A percentile compares a stretch with the other conserved stretches of the same genome.
Evolutionary conservation across 2,113 vertebrate species (phyloP).

Genomic region (Tricholaema leucomelas): DNA sequence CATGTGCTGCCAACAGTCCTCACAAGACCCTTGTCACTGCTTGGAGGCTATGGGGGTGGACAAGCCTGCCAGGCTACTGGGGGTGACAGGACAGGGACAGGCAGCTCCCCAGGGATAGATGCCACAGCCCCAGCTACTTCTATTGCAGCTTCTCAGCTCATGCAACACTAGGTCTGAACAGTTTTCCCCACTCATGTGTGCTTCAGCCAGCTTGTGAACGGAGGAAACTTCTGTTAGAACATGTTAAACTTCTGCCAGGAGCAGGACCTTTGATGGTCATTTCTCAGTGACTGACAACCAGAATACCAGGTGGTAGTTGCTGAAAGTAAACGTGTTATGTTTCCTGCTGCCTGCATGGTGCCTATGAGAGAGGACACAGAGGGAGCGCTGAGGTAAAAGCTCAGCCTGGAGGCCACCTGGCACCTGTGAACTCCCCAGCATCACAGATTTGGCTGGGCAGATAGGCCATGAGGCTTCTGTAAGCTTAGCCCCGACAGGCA

Average conservation of each 20-base stretch:
- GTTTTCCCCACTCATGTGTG: not conserved
- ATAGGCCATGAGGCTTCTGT: not conserved
- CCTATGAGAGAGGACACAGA: not conserved
- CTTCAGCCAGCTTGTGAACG: not conserved
- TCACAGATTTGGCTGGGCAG: not conserved
- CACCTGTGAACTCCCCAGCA: not conserved
- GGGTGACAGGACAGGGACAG: not conserved
- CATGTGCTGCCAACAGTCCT: accelerated
- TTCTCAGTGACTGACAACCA: not conserved
- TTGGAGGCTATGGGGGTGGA: not conserved
- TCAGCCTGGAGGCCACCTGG: accelerated
- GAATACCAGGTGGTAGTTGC: accelerated
- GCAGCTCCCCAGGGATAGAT: not conserved
- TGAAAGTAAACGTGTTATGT: accelerated
- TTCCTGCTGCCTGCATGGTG: not conserved
- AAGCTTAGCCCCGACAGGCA: not conserved
- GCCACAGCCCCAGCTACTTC: not conserved
- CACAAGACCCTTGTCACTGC: not conserved
- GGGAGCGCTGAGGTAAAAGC: not conserved
- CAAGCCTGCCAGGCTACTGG: not conserved
- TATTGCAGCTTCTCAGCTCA: not conserved
- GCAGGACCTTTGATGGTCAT: not conserved
- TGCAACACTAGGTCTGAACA: accelerated
- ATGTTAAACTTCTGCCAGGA: not conserved
- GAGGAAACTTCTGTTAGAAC: not conserved